Evolutionary conservation across 2,797 vertebrate genomes (phyloP), one percentile per base, ranked within the genome.

Genomic region (Sardinella longiceps): DNA sequence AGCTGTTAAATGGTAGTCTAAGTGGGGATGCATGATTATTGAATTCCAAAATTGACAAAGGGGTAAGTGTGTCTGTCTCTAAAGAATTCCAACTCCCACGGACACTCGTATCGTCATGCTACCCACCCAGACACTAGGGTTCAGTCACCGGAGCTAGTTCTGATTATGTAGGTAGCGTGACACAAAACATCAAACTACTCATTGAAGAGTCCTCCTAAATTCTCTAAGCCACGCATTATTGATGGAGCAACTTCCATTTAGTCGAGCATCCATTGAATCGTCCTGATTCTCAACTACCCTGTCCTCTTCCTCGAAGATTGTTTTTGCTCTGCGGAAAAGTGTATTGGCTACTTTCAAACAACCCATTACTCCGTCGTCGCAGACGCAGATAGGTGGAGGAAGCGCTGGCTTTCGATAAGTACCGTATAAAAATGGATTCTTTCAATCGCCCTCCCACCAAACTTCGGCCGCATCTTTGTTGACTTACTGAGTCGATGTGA

Each of bases 401-500:
- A 93, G 93, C 86, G 92, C 94, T 94, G 93, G 94, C 93, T 93
- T 89, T 92, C 92, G 92, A 91, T 92, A 94, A 92, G 92, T 94
- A 91, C 92, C 92, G 92, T 93, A 93, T 92, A 93, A 94, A 94
- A 95, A 95, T 84, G 88, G 88, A 92, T 93, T 89, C 89, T 91
- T 92, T 92, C 91, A 84, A 93, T 91, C 87, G 91, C 89, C 92
- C 92, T 58, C 81, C 28, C 50, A 84, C 88, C 77, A 89, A 96
- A 95, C 93, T 94, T 95, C 90, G 48, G 84, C 85, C 83, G 87
- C 89, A 51, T 89, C 91, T 88, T 89, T 87, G 91, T 89, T 88
- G 94, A 96, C 95, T 96, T 95, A 96, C 95, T 94, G 92, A 93
- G 89, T 94, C 91, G 90, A 90, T 91, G 92, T 84, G 92, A 90